These are phyloP conservation scores for Drosophila santomea DNA, from an alignment of 1,140 invertebrate genomes.

Conservation along the genomic window DNA sequence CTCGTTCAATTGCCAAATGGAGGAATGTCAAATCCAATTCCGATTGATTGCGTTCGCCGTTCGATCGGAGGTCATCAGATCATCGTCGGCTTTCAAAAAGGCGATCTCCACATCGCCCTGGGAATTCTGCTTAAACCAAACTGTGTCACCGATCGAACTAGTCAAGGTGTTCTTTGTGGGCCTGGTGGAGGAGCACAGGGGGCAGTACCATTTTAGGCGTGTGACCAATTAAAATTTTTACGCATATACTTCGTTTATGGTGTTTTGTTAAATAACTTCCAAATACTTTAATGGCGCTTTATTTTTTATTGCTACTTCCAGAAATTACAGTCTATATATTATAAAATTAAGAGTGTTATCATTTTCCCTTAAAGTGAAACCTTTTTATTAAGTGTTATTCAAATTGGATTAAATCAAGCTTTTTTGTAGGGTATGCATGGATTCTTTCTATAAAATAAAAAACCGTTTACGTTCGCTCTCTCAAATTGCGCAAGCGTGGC, in stretches of 20 bases:
- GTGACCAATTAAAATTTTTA: background rate
- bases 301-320: background rate
- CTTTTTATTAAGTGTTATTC: no score
- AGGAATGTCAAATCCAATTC: conserved; percentile 76
- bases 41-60: conserved; percentile 42
- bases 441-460: background rate
- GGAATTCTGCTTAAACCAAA: conserved; percentile 18
- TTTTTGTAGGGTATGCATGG: background rate
- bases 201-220: background rate
- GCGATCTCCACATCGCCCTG: conserved; percentile 6
- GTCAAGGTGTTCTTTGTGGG: conserved; percentile 18
- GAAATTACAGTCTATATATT: background rate
- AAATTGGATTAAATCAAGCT: background rate
- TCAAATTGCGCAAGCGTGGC: conserved; percentile 46
- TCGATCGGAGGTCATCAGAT: conserved; percentile 35
- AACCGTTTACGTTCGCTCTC: background rate
- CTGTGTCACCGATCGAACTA: conserved; percentile 24
- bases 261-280: background rate
- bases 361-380: no score
- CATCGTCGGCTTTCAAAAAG: conserved; percentile 16
- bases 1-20: conserved; percentile 60
- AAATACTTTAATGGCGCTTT: no score
- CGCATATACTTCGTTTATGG: background rate
- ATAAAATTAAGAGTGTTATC: no score
- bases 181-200: background rate